Percentiles rank a stretch among this genome's conserved stretches.
phyloP scores from a whole-genome alignment of 2,113 vertebrate genomes.

The Pelodiscus sinensis region DNA sequence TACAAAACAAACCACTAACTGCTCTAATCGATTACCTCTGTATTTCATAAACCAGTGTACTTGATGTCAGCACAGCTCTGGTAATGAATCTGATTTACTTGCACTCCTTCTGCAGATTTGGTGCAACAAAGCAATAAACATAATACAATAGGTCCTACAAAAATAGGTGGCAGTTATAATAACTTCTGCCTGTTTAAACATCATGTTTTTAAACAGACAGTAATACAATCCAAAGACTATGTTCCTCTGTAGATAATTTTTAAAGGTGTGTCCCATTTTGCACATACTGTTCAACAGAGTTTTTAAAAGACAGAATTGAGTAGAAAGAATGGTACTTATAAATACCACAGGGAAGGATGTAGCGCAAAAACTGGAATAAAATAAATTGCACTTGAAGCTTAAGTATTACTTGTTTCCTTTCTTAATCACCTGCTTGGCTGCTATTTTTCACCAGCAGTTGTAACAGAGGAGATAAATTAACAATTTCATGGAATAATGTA shows the following conservation, averaged over 20 bases:
- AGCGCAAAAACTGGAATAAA: background rate
- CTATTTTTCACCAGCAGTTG: background rate
- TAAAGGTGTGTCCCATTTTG: rapidly evolving
- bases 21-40: background rate
- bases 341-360: background rate
- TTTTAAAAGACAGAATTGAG: background rate
- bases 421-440: background rate
- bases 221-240: background rate
- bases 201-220: background rate
- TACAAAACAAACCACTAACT: too few relatives aligned
- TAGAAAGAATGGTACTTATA: background rate
- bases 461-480: background rate
- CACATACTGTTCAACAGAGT: background rate
- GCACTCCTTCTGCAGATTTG: background rate
- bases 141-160: background rate
- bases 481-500: background rate
- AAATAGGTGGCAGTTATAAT: background rate
- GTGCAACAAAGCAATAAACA: background rate
- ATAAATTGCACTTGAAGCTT: background rate
- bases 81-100: background rate
- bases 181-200: background rate
- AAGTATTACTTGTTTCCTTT: background rate
- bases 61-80: background rate
- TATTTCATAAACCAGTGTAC: background rate
- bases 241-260: background rate